Evolutionary conservation across 2,797 vertebrate genomes (phyloP).

Genomic region (Neosilurus mollespiculum): DNA sequence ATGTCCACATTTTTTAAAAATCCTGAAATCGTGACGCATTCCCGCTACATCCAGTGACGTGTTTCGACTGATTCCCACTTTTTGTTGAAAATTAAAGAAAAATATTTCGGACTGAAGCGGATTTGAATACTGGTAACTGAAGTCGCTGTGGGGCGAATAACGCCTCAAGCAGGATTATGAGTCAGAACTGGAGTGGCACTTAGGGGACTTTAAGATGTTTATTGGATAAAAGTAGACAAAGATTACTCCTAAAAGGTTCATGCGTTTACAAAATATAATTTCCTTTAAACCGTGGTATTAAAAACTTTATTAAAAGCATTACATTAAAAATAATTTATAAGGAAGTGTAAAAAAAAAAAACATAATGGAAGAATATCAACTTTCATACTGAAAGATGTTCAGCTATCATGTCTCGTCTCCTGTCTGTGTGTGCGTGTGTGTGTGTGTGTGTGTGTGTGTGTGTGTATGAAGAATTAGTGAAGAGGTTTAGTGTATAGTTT

Average conservation of each 20-base stretch:
- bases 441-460: conserved; percentile 12
- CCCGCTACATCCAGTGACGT: not conserved
- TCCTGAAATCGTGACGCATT: not conserved
- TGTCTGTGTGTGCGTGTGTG: not conserved
- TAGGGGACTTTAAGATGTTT: conserved; percentile 1
- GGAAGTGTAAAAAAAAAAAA: not conserved
- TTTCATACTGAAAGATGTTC: not conserved
- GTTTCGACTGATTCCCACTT: not conserved
- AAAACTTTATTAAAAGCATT: not conserved
- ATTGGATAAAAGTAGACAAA: not conserved
- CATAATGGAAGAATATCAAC: not conserved
- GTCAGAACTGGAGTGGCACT: not conserved
- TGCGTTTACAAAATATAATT: not conserved
- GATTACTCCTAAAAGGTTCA: not conserved
- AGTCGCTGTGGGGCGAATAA: not conserved
- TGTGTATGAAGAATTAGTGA: too few species aligned
- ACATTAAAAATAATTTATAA: not conserved
- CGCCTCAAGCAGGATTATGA: not conserved
- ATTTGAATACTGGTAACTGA: not conserved
- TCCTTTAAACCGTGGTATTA: not conserved
- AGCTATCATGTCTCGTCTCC: not conserved
- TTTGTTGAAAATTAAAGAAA: too few species aligned
- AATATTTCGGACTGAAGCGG: not conserved
- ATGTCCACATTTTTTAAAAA: not conserved
- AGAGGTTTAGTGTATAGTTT: not conserved